Base-by-base conservation (phyloP, 1,140 invertebrate genomes). In the Euschistus heros region DNA sequence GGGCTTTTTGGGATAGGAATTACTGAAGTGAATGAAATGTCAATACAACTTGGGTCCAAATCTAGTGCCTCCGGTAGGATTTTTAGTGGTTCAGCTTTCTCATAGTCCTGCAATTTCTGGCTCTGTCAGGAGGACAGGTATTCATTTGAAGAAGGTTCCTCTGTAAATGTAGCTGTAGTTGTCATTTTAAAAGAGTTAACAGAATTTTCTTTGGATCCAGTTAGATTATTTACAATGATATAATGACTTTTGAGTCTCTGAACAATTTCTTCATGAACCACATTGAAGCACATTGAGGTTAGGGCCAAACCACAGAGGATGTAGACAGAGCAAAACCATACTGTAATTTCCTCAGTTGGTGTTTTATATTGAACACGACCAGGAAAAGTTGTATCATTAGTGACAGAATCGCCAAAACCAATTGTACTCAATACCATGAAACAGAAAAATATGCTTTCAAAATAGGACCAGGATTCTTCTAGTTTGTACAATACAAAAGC, bases 221-320 rank as follows among this genome's bases (percentile, higher is more conserved):
- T 65, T 24, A 63, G 42, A 57, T 75, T 64, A 20, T 62, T 62
- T 17, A 62, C 61, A 47, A 55, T 52, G 33, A 64, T 33, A 47
- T 68, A 74, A 60, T 75, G 72, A 70, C 88, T 86, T 69, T 82
- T 82, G n/a, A 89, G 76, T 65, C 86, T 81, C 75, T 89, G 86
- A 15, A 89, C 84, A 59, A 90, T 87, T 75, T 97, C 92, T 73
- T 97, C 93, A 76, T 98, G 94, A 63, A 98, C 86, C 37, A 98
- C 87, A 74, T 96, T 96, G 78, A 97, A 97, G 70, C 93, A 97
- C 92, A 97, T 97, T 30, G 94, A 92, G n/a, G 95, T 93, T 42
- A 98, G 77, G 0, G 94, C 92, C 81, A 98, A 87, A 1, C 95
- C 96, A 30, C 92, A 87, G 76, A 98, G 87, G 65, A 98, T 89